Conservation (phyloP, 1,140 invertebrate genomes). For the Drosophila ironensis region DNA sequence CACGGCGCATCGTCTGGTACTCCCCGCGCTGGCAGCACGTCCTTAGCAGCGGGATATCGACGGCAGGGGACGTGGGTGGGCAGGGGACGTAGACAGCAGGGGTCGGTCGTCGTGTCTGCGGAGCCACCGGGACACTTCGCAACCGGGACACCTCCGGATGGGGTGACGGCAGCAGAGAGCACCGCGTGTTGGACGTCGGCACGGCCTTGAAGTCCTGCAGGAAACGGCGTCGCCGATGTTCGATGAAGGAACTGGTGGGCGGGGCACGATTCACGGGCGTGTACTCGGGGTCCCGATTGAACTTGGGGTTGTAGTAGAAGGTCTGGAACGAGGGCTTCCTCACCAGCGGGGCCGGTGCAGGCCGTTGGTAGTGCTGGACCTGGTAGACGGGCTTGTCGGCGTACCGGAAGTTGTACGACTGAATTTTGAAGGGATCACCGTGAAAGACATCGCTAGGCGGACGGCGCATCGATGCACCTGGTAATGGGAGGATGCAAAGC, state of each 20-base stretch:
- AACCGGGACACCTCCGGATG: background rate
- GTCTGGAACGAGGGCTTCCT: constrained; percentile 46
- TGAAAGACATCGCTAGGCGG: constrained; percentile 51
- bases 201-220: constrained; percentile 27
- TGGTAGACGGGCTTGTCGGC: constrained; percentile 58
- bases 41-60: constrained; percentile 28
- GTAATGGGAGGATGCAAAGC: background rate
- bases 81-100: too few relatives aligned
- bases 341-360: background rate
- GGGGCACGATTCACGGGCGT: background rate
- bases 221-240: constrained; percentile 35
- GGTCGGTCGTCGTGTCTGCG: background rate
- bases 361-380: constrained; percentile 39
- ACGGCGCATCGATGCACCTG: constrained; percentile 37
- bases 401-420: constrained; percentile 76
- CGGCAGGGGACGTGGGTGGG: background rate
- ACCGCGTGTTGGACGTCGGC: background rate
- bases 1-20: constrained; percentile 14
- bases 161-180: background rate
- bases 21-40: constrained; percentile 30
- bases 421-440: constrained; percentile 74
- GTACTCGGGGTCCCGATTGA: constrained; percentile 8
- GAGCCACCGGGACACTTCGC: constrained; percentile 7
- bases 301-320: constrained; percentile 63
- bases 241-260: constrained; percentile 16